A percentile compares a stretch with the other conserved stretches of the same genome.
Conservation (phyloP, 2,113 vertebrate species). For the Lophochroa leadbeateri region DNA sequence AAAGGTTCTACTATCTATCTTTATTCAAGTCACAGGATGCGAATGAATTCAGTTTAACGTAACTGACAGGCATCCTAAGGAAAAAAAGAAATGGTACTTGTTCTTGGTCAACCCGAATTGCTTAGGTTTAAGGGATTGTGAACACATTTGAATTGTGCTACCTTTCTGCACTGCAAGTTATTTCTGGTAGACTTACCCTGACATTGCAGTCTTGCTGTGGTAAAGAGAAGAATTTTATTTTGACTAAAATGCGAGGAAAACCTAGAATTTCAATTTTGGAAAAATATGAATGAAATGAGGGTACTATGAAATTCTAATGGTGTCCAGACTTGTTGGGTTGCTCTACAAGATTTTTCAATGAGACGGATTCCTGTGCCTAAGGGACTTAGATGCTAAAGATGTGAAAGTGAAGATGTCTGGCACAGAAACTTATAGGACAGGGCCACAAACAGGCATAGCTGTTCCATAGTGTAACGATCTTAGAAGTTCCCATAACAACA, state of each 20-base stretch:
- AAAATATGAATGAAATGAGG: neutral
- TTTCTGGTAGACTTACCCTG: neutral
- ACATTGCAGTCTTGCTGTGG: neutral
- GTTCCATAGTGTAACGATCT: neutral
- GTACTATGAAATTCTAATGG: fast-evolving
- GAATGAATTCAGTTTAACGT: neutral
- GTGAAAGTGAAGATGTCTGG: neutral
- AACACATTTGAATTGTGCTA: neutral
- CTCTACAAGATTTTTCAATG: neutral
- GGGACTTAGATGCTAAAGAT: neutral
- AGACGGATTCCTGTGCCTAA: neutral
- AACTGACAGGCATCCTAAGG: neutral
- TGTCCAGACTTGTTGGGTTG: neutral
- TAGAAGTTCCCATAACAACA: neutral
- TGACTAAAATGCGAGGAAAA: neutral
- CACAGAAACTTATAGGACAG: fast-evolving
- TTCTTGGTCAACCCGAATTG: neutral
- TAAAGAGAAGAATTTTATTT: neutral
- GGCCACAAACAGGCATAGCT: neutral
- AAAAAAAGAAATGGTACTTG: neutral
- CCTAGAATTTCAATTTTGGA: neutral
- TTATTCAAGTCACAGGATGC: neutral
- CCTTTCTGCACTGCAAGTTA: neutral
- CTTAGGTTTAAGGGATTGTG: neutral
- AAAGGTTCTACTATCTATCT: neutral